A percentile compares a stretch with the other conserved stretches of the same genome.
Evolutionary conservation across 2,797 vertebrate genomes (phyloP).

Genomic region (Catamblyrhynchus diadema): DNA sequence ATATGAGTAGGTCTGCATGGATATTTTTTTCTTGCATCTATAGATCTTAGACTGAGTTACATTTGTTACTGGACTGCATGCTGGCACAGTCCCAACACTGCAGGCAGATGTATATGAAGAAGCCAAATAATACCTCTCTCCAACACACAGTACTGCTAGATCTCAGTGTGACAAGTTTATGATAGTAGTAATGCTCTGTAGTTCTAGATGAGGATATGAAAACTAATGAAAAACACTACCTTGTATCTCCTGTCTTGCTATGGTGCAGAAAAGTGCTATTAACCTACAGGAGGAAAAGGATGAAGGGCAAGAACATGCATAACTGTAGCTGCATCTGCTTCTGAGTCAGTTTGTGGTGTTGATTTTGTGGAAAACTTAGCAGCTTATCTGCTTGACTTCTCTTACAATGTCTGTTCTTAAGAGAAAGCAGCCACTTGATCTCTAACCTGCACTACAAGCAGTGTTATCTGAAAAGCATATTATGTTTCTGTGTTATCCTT

Average conservation of each 20-base stretch:
- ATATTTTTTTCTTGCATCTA: not conserved
- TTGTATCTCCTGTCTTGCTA: not conserved
- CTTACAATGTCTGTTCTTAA: not conserved
- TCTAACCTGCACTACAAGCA: not conserved
- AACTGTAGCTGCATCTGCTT: not conserved
- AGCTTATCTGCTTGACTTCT: not conserved
- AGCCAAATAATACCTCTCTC: not conserved
- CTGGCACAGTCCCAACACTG: conserved; percentile 39
- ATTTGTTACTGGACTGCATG: conserved; percentile 9
- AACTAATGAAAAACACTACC: not conserved
- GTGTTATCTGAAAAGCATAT: not conserved
- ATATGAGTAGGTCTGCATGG: not conserved
- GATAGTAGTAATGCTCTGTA: not conserved
- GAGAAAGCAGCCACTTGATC: not conserved
- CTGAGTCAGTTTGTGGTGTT: not conserved
- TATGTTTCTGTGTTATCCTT: not conserved
- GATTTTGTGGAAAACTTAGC: not conserved
- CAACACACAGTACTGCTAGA: not conserved
- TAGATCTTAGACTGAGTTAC: not conserved
- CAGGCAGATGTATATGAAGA: conserved; percentile 29
- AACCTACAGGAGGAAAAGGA: not conserved
- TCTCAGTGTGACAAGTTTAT: not conserved
- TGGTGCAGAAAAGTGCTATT: not conserved
- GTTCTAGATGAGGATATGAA: not conserved
- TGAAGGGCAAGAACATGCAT: not conserved